Base-by-base conservation (phyloP, 2,113 vertebrate species). In the Piprites chloris region DNA sequence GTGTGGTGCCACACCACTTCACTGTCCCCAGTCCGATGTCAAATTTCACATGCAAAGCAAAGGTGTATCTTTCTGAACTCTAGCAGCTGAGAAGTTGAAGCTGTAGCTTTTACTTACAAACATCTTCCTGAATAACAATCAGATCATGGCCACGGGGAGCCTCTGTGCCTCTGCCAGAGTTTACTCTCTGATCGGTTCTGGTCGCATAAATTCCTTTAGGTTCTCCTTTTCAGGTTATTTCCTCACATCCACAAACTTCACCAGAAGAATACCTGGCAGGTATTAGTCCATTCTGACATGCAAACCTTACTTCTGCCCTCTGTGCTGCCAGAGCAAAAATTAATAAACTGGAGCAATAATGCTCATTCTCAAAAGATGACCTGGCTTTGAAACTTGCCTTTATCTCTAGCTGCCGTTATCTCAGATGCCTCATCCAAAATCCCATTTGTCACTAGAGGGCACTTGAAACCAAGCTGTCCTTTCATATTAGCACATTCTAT, bases 361-460 rank as follows among this genome's bases (percentile, higher is more conserved):
- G 21, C 26, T n/a, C 24, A 33, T 17, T 59, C 61, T 78, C 41
- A 11, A 44, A 47, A 81, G 13, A 17, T 26, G 53, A 77, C 33
- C 24, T 15, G 32, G 26, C 58, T 65, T 59, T 53, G 47, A 37
- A 35, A 37, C 17, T 67, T 37, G 11, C 68, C 68, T 52, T 61
- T 44, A 21, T 35, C 66, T 47, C 30, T 6, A 5, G 12, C 28
- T 1, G 42, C 11, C 12, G 56, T 59, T 42, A 24, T 42, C 77
- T 26, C 44, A 5, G 46, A 46, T 6, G 18, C 56, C 46, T 55
- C 41, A 41, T 11, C 55, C 78, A 18, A 65, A 80, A 83, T 22
- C 42, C 33, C 37, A 9, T 27, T 75, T 67, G 72, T 94, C 97
- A 96, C 96, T 59, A 97, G 97, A 95, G 93, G 97, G 96, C 95